phyloP scores from a whole-genome alignment of 2,113 vertebrate species.

The Xiphophorus maculatus region DNA sequence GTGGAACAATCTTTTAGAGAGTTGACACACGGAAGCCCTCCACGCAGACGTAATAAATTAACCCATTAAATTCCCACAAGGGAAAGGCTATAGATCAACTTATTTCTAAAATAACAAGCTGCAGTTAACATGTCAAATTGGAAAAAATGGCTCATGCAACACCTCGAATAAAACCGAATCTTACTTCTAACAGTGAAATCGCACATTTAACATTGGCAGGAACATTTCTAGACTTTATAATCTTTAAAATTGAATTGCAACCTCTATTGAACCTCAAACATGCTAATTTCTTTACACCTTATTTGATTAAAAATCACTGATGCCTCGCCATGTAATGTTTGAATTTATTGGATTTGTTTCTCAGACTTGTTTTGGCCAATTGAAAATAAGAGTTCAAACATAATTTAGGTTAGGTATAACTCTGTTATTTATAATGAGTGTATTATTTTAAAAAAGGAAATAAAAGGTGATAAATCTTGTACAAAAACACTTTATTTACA shows the following conservation, averaged over 20 bases:
- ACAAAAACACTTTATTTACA: conserved; percentile 83
- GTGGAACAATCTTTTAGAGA: not conserved
- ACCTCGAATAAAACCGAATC: not conserved
- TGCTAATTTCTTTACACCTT: too few species aligned
- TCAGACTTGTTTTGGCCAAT: too few species aligned
- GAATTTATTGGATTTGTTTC: too few species aligned
- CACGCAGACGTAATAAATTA: not conserved
- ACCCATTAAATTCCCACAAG: conserved; percentile 1
- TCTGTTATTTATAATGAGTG: too few species aligned
- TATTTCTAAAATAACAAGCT: not conserved
- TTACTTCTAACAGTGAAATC: not conserved
- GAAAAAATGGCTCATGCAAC: not conserved
- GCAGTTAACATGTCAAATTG: not conserved
- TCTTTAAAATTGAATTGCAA: not conserved
- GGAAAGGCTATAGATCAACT: not conserved
- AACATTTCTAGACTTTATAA: too few species aligned
- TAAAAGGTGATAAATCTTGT: conserved; percentile 45
- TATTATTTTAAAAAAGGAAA: not conserved
- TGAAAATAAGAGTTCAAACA: not conserved
- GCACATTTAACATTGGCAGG: not conserved
- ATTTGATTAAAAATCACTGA: too few species aligned
- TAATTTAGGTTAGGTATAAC: too few species aligned
- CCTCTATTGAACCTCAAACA: not conserved
- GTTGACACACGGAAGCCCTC: not conserved
- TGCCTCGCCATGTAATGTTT: too few species aligned